Evolutionary conservation across 2,113 vertebrate genomes (phyloP).

Genomic region (Crotalus tigris): DNA sequence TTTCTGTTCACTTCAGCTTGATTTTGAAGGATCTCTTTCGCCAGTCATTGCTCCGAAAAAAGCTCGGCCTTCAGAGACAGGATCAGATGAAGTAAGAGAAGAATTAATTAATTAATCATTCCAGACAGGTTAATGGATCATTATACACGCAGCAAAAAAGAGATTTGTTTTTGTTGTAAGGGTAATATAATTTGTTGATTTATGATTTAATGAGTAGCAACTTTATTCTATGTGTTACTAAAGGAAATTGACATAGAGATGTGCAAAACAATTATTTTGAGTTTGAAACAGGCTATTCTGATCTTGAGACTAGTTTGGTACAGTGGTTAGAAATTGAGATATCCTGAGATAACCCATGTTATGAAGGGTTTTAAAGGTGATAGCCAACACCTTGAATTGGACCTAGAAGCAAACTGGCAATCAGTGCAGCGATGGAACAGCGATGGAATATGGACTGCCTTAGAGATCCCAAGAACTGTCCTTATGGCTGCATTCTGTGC

Average conservation of each 20-base stretch:
- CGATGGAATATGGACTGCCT: too few relatives aligned
- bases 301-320: background rate
- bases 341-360: too few relatives aligned
- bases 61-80: conserved; percentile 90
- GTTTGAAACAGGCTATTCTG: background rate
- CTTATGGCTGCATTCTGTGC: too few relatives aligned
- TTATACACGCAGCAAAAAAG: background rate
- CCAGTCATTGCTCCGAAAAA: conserved; percentile 98
- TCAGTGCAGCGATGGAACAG: too few relatives aligned
- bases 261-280: background rate
- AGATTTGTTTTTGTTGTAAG: background rate
- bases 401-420: too few relatives aligned
- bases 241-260: background rate
- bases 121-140: background rate
- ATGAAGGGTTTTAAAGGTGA: too few relatives aligned
- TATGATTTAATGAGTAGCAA: background rate
- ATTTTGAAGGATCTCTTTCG: conserved; percentile 94
- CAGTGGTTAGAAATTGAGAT: background rate
- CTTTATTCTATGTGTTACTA: background rate
- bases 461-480: too few relatives aligned
- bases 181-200: background rate
- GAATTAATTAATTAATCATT: conserved; percentile 1
- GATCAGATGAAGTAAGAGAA: conserved; percentile 88
- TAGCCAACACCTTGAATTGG: too few relatives aligned
- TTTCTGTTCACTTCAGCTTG: conserved; percentile 75